Evolutionary conservation across 2,113 vertebrate genomes (phyloP), one percentile per base, ranked within the genome.

Genomic region (Delphinus delphis): DNA sequence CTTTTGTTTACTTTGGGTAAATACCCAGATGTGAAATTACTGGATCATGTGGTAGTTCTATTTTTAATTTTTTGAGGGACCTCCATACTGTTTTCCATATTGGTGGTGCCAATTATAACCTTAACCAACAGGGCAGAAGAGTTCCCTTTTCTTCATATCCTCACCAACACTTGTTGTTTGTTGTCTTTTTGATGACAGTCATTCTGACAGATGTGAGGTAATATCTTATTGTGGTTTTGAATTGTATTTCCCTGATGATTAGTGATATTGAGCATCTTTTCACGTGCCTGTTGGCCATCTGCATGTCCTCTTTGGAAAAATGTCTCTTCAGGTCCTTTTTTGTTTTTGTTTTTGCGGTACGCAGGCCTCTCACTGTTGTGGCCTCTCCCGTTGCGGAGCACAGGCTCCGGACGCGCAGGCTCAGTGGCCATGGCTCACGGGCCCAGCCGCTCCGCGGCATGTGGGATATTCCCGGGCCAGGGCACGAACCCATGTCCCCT

Each of bases 51-150:
- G 77, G 77, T 17, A 26, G 23, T 80, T 80, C 53, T 26, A 17
- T 55, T 58, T 41, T 80, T 26, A 80, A 58, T 80, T 36, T 26
- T 79, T 58, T 36, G 33, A 58, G 21, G 33, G 21, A 58, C 13
- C 12, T 9, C 21, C 33, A 36, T 36, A 26, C 21, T 17, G 77
- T 36, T 80, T 36, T 58, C 77, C 21, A 26, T 58, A 26, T 33
- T 80, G 53, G 8, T 2, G 1, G 3, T 53, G 50, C 33, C 33
- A 5, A 1, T 15, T 55, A n/a, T 80, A 80, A 26, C 12, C 33
- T 0, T 36, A 36, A 14, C 20, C 50, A 80, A 1, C 8, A n/a
- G 33, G 36, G 8, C 0, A 13, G 33, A 12, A 80, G 33, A 33
- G n/a, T 15, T 26, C 77, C 33, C 50, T 58, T 58, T 80, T n/a